Base-by-base conservation (phyloP, 2,888 invertebrate species). In the Zhuqinia jingwanae region DNA sequence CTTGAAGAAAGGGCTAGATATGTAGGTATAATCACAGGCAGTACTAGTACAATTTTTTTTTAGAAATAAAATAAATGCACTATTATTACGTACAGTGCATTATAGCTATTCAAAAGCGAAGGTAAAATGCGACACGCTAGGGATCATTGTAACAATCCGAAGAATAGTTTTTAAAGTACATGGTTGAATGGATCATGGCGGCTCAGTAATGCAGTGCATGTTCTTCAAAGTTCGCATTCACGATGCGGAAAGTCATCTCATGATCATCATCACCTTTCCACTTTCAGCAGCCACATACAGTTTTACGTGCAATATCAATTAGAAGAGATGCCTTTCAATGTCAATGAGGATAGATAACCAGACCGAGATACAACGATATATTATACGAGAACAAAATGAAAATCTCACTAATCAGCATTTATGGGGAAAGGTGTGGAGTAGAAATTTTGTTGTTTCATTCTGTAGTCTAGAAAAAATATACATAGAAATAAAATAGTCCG, bases 161-260 rank as follows among this genome's bases (percentile, higher is more conserved):
- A 70, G 75, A 73, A 82, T 75, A 30, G 50, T 82, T 82, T 20
- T 63, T 63, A 25, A 30, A 30, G 70, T 45, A 73, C 82, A 82
- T 82, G 82, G 60, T 82, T 82, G 75, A 83, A 65, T 83, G 68
- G 76, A 53, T 81, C 58, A 77, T 83, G 22, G 15, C 58, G 36
- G 42, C 27, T 50, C 50, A 65, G 15, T 60, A 27, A 45, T 36
- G 53, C 30, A 50, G 17, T 30, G 6, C n/a, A 22, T 60, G n/a
- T n/a, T n/a, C 25, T 20, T 45, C 1, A 2, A 11, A 42, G 36
- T 60, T 42, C 53, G 60, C 75, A 77, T 83, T 45, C 65, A 76
- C 63, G 36, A 76, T 65, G 76, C 83, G 83, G 82, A 82, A 82
- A 82, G 82, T 82, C 75, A 75, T 70, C 45, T 82, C 75, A 75